Base-by-base conservation (phyloP, 2,888 invertebrate species). In the Ennomos quercinarius region DNA sequence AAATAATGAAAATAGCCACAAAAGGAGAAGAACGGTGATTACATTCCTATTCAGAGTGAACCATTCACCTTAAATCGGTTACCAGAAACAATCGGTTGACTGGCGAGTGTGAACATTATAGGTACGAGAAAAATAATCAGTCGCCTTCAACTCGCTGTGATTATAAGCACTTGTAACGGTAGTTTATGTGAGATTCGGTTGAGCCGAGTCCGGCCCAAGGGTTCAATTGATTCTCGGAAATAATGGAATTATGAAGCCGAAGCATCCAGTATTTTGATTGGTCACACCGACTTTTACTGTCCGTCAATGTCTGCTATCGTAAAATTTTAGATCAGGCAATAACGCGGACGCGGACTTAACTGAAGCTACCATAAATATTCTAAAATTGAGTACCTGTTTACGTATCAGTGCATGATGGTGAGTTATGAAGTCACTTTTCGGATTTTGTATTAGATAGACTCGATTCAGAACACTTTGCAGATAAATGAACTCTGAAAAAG, bases 221-320 rank as follows among this genome's bases (percentile, higher is more conserved):
- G 38, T 54, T 57, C 75, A 77, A 85, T 86, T 86, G 86, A 84
- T 88, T 87, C 87, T 75, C 46, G 69, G 87, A 87, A 27, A 88
- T 79, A 78, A 83, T 77, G 73, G 79, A 83, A 83, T 81, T 81
- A 80, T 77, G 77, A 77, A 74, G 72, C n/a, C 70, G 74, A 76
- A 75, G 72, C 60, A 66, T 57, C 63, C 73, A 71, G 76, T 73
- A 70, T 77, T 83, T 76, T 80, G 77, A 83, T 83, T 78, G 71
- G 73, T 66, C 64, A 65, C 66, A 61, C 69, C 60, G 53, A 64
- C 68, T 70, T 76, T 77, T 69, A 48, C 39, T 41, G 12, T 27
- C 42, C 27, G 17, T 5, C 27, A 9, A 1, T 11, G 49, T 50
- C 56, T 40, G 51, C 61, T 6, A 2, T 27, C 27, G 27, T 27